phyloP scores from a whole-genome alignment of 2,888 invertebrate genomes.

The Chironomus tentans region DNA sequence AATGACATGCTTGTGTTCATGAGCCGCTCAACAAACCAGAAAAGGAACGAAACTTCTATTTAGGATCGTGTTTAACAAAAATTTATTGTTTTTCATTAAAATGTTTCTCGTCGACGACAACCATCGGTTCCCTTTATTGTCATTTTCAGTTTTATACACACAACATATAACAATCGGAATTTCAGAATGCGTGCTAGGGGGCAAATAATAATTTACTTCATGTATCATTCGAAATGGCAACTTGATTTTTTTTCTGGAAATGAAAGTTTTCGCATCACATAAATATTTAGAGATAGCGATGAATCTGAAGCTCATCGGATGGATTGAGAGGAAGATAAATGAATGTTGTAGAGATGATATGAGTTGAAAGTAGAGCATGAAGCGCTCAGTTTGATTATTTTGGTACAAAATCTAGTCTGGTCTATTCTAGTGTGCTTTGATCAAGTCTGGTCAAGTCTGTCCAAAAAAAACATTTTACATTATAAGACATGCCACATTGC shows the following conservation, averaged over 20 bases:
- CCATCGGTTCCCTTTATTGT: too few relatives aligned
- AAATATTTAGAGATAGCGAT: background rate
- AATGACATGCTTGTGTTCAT: background rate
- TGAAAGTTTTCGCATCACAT: background rate
- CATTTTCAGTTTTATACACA: too few relatives aligned
- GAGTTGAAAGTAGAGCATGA: background rate
- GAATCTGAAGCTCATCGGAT: background rate
- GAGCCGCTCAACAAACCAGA: background rate
- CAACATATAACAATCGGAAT: background rate
- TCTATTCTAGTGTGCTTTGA: too few relatives aligned
- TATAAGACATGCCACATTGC: too few relatives aligned
- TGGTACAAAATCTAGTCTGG: too few relatives aligned
- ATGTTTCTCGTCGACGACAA: background rate
- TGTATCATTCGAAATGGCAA: background rate
- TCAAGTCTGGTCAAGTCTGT: too few relatives aligned
- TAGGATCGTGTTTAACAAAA: background rate
- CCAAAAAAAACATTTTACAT: too few relatives aligned
- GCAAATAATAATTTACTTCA: background rate
- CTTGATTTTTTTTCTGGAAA: too few relatives aligned
- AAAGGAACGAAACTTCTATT: background rate
- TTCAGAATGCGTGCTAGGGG: background rate
- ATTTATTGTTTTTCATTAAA: slow-evolving; percentile 17
- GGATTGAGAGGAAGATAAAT: background rate
- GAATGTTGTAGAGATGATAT: background rate
- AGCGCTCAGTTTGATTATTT: too few relatives aligned